Base-by-base conservation (phyloP, 1,140 invertebrate species). In the Drosophila setifemur region DNA sequence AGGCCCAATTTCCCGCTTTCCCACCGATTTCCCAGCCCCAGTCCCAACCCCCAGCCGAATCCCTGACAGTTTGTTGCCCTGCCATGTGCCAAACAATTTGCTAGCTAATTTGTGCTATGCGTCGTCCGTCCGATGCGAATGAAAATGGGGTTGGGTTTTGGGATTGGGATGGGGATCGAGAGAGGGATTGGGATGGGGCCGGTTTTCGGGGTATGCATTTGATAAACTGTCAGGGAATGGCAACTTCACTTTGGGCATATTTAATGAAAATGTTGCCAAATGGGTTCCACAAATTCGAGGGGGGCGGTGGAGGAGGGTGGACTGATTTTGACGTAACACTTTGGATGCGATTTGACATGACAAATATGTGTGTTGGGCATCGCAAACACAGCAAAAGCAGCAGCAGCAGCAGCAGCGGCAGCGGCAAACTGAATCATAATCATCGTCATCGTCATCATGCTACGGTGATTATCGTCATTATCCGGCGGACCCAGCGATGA, bases 321-420 rank as follows among this genome's bases (percentile, higher is more conserved):
- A 63, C 61, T 79, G 78, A 83, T 79, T 85, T 79, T 75, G 71
- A 79, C 78, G 78, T 79, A 83, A 88, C 74, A 88, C 78, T 88
- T 88, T 83, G 71, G 85, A 88, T 88, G 72, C 74, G 85, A 79
- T 88, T 88, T 83, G 85, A 88, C 79, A 88, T 87, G 85, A 88
- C 79, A 88, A 88, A 86, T 85, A 86, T 86, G 75, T 76, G 76
- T 77, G 86, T 76, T 79, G 79, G 69, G 79, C 67, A 79, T 25
- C 43, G 72, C 76, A 81, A 53, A 73, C 55, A 73, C 60, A 68
- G 49, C 16, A 53, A 40, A n/a, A 57, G 58, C 47, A 70, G 63
- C 44, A n/a, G n/a, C 52, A 58, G 66, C 33, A 60, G 14, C 33
- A 57, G 58, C 47, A 70, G 63, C 44, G 9, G 42, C n/a, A 19